Conservation (phyloP, 1,140 invertebrate genomes). For the Pinna nobilis region DNA sequence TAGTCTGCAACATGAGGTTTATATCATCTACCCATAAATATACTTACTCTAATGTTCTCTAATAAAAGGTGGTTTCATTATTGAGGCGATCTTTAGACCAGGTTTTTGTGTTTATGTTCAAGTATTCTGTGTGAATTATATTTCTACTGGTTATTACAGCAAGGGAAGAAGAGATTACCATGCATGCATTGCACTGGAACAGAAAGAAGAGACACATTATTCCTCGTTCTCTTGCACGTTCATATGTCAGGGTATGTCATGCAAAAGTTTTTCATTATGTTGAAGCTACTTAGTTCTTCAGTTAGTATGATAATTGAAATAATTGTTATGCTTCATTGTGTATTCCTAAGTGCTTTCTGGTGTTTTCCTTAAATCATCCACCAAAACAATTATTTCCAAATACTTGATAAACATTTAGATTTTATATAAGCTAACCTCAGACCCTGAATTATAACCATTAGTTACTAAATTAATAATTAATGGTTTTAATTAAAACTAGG, state of each 20-base stretch:
- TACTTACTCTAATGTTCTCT: neutral
- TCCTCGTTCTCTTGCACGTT: neutral
- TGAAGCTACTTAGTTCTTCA: neutral
- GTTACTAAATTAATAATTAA: too few relatives aligned
- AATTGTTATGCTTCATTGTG: neutral
- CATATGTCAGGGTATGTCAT: conserved; percentile 1
- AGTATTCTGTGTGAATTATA: neutral
- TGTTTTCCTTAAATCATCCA: neutral
- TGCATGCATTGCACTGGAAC: conserved; percentile 14
- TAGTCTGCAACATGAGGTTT: neutral
- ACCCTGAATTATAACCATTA: too few relatives aligned
- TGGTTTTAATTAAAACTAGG: too few relatives aligned
- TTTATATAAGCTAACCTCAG: neutral
- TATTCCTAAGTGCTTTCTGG: neutral
- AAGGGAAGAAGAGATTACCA: conserved; percentile 4
- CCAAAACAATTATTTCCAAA: neutral
- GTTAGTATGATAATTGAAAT: neutral
- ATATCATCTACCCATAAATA: neutral
- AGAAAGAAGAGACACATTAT: neutral
- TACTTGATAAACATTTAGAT: neutral
- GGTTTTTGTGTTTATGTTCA: neutral
- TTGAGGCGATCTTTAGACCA: neutral
- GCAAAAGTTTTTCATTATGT: neutral
- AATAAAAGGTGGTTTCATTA: neutral
- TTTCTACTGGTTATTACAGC: neutral